These are phyloP conservation scores for Hedya salicella DNA, from an alignment of 2,888 invertebrate species.

Conservation along the genomic window DNA sequence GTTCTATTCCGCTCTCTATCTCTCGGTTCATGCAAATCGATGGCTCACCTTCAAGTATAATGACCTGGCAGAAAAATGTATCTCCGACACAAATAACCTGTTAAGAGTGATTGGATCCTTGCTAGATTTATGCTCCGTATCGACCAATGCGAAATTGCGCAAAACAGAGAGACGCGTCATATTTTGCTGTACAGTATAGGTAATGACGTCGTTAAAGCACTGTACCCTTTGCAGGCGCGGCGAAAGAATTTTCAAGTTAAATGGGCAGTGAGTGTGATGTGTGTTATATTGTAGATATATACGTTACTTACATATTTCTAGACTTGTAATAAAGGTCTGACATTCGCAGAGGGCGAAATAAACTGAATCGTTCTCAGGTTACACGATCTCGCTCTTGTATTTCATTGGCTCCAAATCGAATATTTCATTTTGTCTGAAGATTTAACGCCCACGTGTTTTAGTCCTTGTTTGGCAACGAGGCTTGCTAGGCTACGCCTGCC, in stretches of 20 bases:
- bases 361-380: slow-evolving; percentile 4
- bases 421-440: slow-evolving; percentile 6
- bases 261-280: slow-evolving; percentile 1
- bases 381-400: slow-evolving; percentile 4
- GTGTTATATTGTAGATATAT: slow-evolving; percentile 1
- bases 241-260: slow-evolving; percentile 15
- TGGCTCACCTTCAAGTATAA: slow-evolving; percentile 29
- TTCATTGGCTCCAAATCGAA: slow-evolving; percentile 24
- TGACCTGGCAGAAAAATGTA: slow-evolving; percentile 37
- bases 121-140: slow-evolving; percentile 38
- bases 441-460: slow-evolving; percentile 29
- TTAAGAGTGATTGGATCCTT: slow-evolving; percentile 30
- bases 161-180: slow-evolving; percentile 26
- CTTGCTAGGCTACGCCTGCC: slow-evolving; percentile 15
- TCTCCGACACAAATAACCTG: slow-evolving; percentile 32
- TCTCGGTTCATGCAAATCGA: slow-evolving; percentile 15
- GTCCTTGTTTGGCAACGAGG: slow-evolving; percentile 8
- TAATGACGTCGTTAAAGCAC: slow-evolving; percentile 29
- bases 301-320: neutral
- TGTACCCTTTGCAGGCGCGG: neutral
- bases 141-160: slow-evolving; percentile 33
- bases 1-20: slow-evolving; percentile 21
- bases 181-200: slow-evolving; percentile 33
- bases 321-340: slow-evolving; percentile 9
- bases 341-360: slow-evolving; percentile 29